Evolutionary conservation across 2,797 vertebrate species (phyloP).

Genomic region (Echiichthys vipera): DNA sequence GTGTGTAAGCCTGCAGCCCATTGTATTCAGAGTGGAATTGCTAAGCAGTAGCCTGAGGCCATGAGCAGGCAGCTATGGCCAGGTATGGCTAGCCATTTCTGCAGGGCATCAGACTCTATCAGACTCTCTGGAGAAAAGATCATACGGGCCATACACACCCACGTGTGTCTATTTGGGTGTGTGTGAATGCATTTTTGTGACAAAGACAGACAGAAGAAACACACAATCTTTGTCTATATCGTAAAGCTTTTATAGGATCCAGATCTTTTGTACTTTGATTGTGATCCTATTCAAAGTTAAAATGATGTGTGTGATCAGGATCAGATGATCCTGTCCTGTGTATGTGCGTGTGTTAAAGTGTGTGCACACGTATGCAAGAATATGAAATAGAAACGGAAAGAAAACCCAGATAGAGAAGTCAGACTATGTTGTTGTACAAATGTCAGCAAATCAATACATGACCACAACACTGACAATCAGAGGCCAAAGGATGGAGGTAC

Average conservation of each 20-base stretch:
- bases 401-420: conserved; percentile 50
- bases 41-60: conserved; percentile 87
- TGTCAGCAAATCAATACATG: conserved; percentile 71
- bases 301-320: conserved; percentile 54
- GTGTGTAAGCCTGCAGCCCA: conserved; percentile 63
- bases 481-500: conserved; percentile 46
- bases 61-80: conserved; percentile 80
- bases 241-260: conserved; percentile 44
- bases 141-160: conserved; percentile 71
- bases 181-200: conserved; percentile 52
- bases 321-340: conserved; percentile 31
- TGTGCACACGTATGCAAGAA: conserved; percentile 17
- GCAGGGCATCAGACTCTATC: conserved; percentile 83
- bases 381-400: conserved; percentile 25
- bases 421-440: conserved; percentile 53
- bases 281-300: conserved; percentile 51
- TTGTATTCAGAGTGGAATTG: conserved; percentile 87
- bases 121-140: conserved; percentile 83
- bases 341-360: conserved; percentile 8
- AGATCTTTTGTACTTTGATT: conserved; percentile 43
- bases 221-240: conserved; percentile 22
- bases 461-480: conserved; percentile 64
- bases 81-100: conserved; percentile 83
- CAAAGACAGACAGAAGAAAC: conserved; percentile 52
- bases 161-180: conserved; percentile 55